These are phyloP conservation scores for Iguana delicatissima DNA, from an alignment of 2,797 vertebrate species.

Conservation along the genomic window DNA sequence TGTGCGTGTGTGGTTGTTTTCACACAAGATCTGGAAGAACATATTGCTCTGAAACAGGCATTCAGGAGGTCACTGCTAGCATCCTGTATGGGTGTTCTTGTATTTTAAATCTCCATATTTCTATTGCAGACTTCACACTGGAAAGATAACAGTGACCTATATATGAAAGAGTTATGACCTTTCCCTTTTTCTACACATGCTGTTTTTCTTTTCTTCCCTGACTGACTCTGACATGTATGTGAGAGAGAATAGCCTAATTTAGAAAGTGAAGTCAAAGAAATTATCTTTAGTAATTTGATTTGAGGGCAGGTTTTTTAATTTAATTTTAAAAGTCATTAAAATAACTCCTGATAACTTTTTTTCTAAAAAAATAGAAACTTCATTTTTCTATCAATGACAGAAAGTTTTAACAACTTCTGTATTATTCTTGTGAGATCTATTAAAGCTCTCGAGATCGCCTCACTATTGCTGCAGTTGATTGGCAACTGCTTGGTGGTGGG, in stretches of 20 bases:
- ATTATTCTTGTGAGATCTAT: not conserved
- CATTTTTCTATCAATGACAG: not conserved
- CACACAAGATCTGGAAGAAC: constrained; percentile 5
- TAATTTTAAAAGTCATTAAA: constrained; percentile 9
- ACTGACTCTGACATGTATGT: no score
- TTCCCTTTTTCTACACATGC: not conserved
- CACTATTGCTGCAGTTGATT: not conserved
- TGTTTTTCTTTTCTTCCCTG: not conserved
- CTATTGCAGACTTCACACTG: not conserved
- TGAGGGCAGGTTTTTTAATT: not conserved
- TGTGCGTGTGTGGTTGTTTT: not conserved
- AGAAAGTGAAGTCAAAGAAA: accelerated
- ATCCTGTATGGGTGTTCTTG: not conserved
- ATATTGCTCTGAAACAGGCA: not conserved
- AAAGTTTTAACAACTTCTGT: not conserved
- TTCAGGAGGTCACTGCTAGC: not conserved
- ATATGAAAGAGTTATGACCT: not conserved
- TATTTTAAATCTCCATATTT: not conserved
- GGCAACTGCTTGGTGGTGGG: not conserved
- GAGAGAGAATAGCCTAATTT: accelerated
- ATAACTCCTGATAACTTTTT: not conserved
- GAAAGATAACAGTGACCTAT: not conserved
- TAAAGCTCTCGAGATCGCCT: no score
- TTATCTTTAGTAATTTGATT: constrained; percentile 11
- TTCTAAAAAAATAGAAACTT: constrained; percentile 9